Conservation (phyloP, 2,888 invertebrate genomes). For the Plebejus anna region DNA sequence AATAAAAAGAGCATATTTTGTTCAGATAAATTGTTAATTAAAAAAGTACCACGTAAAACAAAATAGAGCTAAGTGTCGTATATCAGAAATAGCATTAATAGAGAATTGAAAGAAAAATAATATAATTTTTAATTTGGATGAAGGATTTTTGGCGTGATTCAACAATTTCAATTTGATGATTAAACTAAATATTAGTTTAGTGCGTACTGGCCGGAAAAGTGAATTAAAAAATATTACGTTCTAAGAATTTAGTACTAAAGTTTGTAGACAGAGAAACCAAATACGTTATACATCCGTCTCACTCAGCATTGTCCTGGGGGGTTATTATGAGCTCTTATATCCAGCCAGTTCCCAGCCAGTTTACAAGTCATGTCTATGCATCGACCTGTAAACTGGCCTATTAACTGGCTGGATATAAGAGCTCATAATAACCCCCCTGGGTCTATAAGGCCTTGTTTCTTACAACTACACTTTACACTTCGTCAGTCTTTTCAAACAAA, state of each 20-base stretch:
- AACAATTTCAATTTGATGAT: background rate
- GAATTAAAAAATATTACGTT: background rate
- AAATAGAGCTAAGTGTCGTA: too few relatives aligned
- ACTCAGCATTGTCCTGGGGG: background rate
- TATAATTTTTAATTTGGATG: background rate
- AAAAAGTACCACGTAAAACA: background rate
- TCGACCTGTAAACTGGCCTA: too few relatives aligned
- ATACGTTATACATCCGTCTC: conserved; percentile 2
- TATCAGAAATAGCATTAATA: background rate
- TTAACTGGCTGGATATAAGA: too few relatives aligned
- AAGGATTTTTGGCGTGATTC: background rate
- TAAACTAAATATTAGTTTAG: background rate
- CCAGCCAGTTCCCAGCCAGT: too few relatives aligned
- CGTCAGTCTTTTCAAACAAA: background rate
- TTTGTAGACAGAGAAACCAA: conserved; percentile 13
- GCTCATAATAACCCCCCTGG: background rate
- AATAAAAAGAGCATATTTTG: background rate
- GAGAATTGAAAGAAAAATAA: background rate
- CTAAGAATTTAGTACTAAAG: background rate
- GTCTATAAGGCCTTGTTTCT: background rate
- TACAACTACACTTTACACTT: conserved; percentile 11
- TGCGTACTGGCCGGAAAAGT: conserved; percentile 14
- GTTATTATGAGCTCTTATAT: background rate
- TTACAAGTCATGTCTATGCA: too few relatives aligned
- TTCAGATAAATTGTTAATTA: background rate